Evolutionary conservation across 2,888 invertebrate genomes (phyloP), one percentile per base, ranked within the genome.

Genomic region (Habroteleia sp.): DNA sequence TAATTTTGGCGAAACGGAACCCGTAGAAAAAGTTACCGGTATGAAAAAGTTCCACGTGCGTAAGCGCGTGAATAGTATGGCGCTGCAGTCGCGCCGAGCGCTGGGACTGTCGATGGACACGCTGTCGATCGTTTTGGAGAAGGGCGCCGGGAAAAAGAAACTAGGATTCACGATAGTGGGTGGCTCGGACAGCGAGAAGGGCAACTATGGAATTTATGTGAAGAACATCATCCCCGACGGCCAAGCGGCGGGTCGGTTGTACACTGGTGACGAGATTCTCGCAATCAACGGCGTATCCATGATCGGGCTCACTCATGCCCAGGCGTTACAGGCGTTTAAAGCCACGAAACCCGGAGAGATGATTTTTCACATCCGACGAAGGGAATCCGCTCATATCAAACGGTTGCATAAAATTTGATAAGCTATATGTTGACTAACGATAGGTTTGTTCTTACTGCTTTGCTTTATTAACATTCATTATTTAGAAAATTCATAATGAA

Each of bases 111-210:
- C 84, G 1, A 81, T 84, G 74, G 85, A 88, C 54, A 52, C 85
- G 20, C 35, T 87, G 5, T 85, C 86, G 1, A 85, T 91, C 0
- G 85, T 88, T 0, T 87, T 92, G 77, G 89, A 91, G 77, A 93
- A 92, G 81, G 92, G 92, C 0, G 88, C 90, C 0, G 20, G 20
- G 7, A 89, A 90, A 62, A 92, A 92, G 81, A 91, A 92, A 31
- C 86, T 93, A 7, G 93, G 93, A 0, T 93, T 93, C 83, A 91
- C 92, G 42, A 92, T 93, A 44, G 93, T 93, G 4, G 93, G 93
- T 1, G 93, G 93, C 0, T 89, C 90, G 17, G 93, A 93, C 80
- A 92, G 92, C 5, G 90, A 90, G 3, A 91, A 91, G 79, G 92
- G 92, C 3, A 90, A 89, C 66, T 90, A 91, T 88, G 92, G 92